These are phyloP conservation scores for Sphaerophoria rueppellii DNA, from an alignment of 2,888 invertebrate genomes.

Conservation along the genomic window DNA sequence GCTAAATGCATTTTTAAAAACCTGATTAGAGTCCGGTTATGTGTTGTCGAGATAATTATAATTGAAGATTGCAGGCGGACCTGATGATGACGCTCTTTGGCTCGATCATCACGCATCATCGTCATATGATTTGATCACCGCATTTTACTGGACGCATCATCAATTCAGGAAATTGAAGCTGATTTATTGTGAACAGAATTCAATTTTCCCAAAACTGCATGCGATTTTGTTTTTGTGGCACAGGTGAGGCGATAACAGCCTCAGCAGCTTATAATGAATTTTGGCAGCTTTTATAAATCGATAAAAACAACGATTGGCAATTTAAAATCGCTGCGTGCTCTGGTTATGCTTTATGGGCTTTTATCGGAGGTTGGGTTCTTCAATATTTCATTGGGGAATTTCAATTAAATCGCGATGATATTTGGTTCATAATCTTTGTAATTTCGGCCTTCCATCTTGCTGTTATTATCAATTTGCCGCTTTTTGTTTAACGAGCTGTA, in stretches of 20 bases:
- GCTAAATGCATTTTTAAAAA: slow-evolving; percentile 27
- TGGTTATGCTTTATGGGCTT: neutral
- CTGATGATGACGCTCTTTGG: slow-evolving; percentile 38
- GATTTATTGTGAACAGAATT: slow-evolving; percentile 35
- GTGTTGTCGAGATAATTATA: slow-evolving; percentile 12
- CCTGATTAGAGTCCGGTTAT: slow-evolving; percentile 31
- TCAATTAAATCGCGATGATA: slow-evolving; percentile 35
- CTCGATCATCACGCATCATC: slow-evolving; percentile 5
- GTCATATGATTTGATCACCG: neutral
- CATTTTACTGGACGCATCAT: neutral
- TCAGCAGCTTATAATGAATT: neutral
- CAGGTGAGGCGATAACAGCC: neutral
- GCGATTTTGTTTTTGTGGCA: neutral
- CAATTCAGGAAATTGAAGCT: slow-evolving; percentile 19
- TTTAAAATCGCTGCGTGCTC: slow-evolving; percentile 19
- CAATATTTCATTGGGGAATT: slow-evolving; percentile 26
- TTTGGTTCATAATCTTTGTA: slow-evolving; percentile 5
- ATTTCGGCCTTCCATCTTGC: slow-evolving; percentile 6
- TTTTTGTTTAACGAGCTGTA: neutral
- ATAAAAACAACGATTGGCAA: slow-evolving; percentile 11
- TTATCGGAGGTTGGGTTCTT: neutral
- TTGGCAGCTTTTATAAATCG: slow-evolving; percentile 36
- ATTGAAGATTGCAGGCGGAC: slow-evolving; percentile 38
- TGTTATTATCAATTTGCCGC: slow-evolving; percentile 18
- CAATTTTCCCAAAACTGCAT: slow-evolving; percentile 13